A percentile compares a stretch with the other conserved stretches of the same genome.
These are phyloP conservation scores for Microcebus griseorufus DNA, from an alignment of 2,113 vertebrate genomes.

Conservation along the genomic window DNA sequence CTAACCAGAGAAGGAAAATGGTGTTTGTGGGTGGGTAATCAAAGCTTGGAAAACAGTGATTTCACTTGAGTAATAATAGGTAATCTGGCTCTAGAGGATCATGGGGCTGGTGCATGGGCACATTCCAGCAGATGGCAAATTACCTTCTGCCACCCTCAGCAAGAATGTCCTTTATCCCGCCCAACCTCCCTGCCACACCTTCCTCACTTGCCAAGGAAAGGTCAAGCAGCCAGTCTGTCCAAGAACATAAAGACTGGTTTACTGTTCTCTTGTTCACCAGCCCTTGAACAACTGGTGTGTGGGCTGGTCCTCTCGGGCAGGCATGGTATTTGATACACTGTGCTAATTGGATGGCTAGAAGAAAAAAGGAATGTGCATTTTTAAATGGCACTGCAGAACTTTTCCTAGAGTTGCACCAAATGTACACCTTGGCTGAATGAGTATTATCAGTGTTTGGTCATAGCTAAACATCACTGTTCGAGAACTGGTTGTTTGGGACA, in stretches of 20 bases:
- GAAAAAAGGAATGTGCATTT: not conserved
- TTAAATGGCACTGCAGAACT: not conserved
- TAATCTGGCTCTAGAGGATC: not conserved
- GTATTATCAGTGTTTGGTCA: not conserved
- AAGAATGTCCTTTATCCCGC: not conserved
- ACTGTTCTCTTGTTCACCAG: constrained; percentile 17
- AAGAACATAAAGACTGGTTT: constrained; percentile 36
- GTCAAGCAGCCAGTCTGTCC: constrained; percentile 46
- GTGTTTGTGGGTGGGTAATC: not conserved
- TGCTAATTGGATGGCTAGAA: constrained; percentile 32
- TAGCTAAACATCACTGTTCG: not conserved
- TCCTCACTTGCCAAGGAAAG: constrained; percentile 36
- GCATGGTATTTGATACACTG: not conserved
- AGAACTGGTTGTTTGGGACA: not conserved
- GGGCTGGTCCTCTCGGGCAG: not conserved
- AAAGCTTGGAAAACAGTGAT: not conserved
- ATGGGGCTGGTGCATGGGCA: not conserved
- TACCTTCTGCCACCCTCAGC: not conserved
- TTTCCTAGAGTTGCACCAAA: not conserved
- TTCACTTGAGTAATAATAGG: not conserved
- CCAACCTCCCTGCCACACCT: not conserved
- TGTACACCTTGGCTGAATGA: not conserved
- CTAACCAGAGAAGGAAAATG: not conserved
- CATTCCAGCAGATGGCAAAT: not conserved
- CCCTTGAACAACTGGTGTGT: constrained; percentile 56